phyloP scores from a whole-genome alignment of 2,113 vertebrate genomes.

The Platichthys stellatus region DNA sequence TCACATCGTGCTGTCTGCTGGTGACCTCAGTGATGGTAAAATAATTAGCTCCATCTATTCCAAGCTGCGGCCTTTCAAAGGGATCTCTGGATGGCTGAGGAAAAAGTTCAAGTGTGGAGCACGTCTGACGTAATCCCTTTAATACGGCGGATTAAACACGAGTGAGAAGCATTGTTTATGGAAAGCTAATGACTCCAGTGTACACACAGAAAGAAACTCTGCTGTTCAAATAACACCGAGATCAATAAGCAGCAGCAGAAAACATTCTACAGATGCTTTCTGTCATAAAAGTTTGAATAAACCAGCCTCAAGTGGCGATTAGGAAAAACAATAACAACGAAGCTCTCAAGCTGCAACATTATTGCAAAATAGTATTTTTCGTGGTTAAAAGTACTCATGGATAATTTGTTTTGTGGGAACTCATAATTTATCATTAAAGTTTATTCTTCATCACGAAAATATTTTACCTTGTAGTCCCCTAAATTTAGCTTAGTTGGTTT shows the following conservation, averaged over 20 bases:
- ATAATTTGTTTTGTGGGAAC: too few species aligned
- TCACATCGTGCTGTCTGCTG: slow-evolving; percentile 39
- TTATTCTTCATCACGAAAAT: neutral
- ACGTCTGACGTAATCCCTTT: slow-evolving; percentile 3
- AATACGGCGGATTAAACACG: slow-evolving; percentile 32
- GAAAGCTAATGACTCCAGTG: slow-evolving; percentile 1
- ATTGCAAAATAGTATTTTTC: too few species aligned
- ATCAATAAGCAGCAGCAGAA: neutral
- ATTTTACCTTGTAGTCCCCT: neutral
- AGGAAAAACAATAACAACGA: too few species aligned
- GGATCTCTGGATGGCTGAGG: slow-evolving; percentile 8
- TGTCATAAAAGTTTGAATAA: neutral
- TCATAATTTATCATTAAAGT: too few species aligned
- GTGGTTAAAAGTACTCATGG: too few species aligned
- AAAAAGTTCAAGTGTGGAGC: slow-evolving; percentile 5
- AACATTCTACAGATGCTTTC: slow-evolving; percentile 4
- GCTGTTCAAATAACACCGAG: neutral
- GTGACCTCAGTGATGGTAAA: slow-evolving; percentile 44
- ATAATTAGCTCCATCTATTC: slow-evolving; percentile 53
- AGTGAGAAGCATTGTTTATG: slow-evolving; percentile 6
- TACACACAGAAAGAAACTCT: slow-evolving; percentile 2
- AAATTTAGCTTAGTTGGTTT: neutral
- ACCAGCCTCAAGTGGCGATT: too few species aligned
- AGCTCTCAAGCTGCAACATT: too few species aligned
- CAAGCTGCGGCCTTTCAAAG: slow-evolving; percentile 30